Evolutionary conservation across 2,113 vertebrate genomes (phyloP), one percentile per base, ranked within the genome.

Genomic region (Silurus glanis): DNA sequence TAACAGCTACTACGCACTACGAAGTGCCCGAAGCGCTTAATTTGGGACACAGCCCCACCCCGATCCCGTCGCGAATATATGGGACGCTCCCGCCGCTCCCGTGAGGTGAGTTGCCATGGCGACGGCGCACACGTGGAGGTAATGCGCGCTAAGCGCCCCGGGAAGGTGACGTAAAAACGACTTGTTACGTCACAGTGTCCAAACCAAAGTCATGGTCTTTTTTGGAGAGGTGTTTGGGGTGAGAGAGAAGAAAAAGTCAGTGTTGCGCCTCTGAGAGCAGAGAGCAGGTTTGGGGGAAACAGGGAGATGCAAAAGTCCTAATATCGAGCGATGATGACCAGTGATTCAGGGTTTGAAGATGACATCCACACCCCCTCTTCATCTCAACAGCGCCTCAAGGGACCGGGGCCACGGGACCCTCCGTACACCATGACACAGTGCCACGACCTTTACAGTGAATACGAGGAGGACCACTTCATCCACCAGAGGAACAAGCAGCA

Each of bases 381-480:
- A 0, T 84, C 85, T 6, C 49, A 84, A 2, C 47, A 87, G 0
- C 86, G 37, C 49, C 49, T 55, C 45, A 85, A 72, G 5, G 45
- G 58, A 0, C 80, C 21, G 28, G 87, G 84, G 85, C 85, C 64
- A 19, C 72, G 37, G 13, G 67, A 83, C 19, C 23, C 80, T 37
- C 37, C 37, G 3, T 37, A 37, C 37, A 37, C 37, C 37, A 37
- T 37, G 37, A 37, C 37, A 2, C 37, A 37, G 37, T 37, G 37
- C 37, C 37, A 51, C 79, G 93, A 93, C 92, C 95, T 95, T 83
- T 92, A 83, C 69, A 94, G 95, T 90, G 96, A 98, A 71, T 97
- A 98, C 59, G 97, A 97, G 0, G 94, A 96, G 85, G 94, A 94
- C 87, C 96, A 96, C 89, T 98, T 96, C 92, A 91, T 74, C 87